Evolutionary conservation across 2,797 vertebrate species (phyloP), one percentile per base, ranked within the genome.

Genomic region (Anas flavirostris): DNA sequence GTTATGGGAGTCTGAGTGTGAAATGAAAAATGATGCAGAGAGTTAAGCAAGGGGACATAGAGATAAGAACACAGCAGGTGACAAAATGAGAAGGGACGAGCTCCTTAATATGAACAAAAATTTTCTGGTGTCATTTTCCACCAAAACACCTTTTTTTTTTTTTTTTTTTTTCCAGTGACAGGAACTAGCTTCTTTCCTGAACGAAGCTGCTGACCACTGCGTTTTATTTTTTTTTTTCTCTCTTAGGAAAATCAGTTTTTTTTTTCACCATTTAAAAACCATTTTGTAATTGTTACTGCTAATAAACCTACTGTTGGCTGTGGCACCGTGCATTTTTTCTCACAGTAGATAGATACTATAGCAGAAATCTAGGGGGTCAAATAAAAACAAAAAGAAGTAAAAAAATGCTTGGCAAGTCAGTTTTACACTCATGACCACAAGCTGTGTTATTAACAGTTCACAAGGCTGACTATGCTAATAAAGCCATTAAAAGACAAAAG

Each of bases 401-500:
- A 44, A 44, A 70, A 69, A 52, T 21, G 19, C 25, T 84, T 58
- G 26, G 16, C 29, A 81, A 92, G 63, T 39, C 29, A 76, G 19
- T 62, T 69, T 82, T 31, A 75, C 44, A 56, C 19, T 44, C 29
- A 29, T 3, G 13, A 50, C 31, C 70, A 83, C 35, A 46, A 25
- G 29, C 39, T 64, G 41, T 13, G 31, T 52, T 78, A 76, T 52
- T 41, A 87, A 55, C 31, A 79, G 58, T 21, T 82, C 72, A 88
- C 35, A 82, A 56, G 66, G 29, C n/a, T 89, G 60, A 77, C 62
- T 52, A 29, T 21, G n/a, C 35, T 76, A 88, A 90, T 58, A 58
- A 76, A 88, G 33, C 59, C 74, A 89, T 80, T 75, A 43, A 90
- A 86, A 64, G 39, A 66, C 44, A 91, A 85, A 29, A 79, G 16